phyloP scores from a whole-genome alignment of 2,797 vertebrate genomes.

The Apogon talboti region DNA sequence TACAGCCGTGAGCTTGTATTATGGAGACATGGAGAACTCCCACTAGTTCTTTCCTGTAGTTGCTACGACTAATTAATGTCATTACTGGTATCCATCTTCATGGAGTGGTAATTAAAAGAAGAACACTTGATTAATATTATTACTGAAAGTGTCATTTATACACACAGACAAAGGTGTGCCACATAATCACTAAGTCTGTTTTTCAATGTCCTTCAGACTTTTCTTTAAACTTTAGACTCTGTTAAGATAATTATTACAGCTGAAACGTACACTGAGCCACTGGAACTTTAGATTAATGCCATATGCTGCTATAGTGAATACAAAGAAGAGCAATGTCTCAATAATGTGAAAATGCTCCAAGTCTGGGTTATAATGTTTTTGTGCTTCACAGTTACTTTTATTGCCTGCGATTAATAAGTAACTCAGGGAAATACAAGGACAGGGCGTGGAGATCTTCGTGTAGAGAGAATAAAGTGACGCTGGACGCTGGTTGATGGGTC shows the following conservation, averaged over 20 bases:
- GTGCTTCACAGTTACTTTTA: slow-evolving; percentile 63
- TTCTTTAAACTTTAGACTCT: background rate
- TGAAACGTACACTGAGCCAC: background rate
- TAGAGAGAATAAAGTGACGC: slow-evolving; percentile 44
- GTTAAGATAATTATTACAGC: background rate
- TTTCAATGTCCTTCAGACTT: background rate
- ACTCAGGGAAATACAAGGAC: slow-evolving; percentile 56
- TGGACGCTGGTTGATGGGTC: slow-evolving; percentile 22
- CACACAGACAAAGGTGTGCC: slow-evolving; percentile 7
- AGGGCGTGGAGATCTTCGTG: slow-evolving; percentile 69
- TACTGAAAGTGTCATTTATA: slow-evolving; percentile 9
- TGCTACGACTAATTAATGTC: no score
- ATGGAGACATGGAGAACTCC: no score
- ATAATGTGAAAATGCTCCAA: slow-evolving; percentile 2
- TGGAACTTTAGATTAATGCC: background rate
- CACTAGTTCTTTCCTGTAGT: slow-evolving; percentile 5
- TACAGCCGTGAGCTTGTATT: no score
- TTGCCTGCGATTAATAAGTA: slow-evolving; percentile 82
- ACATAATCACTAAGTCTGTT: background rate
- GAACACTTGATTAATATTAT: background rate
- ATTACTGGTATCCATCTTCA: background rate
- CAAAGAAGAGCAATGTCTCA: background rate
- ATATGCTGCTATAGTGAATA: background rate
- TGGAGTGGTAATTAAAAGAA: background rate
- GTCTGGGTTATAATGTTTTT: slow-evolving; percentile 21